Conservation (phyloP, 2,113 vertebrate genomes). For the Labrus mixtus region DNA sequence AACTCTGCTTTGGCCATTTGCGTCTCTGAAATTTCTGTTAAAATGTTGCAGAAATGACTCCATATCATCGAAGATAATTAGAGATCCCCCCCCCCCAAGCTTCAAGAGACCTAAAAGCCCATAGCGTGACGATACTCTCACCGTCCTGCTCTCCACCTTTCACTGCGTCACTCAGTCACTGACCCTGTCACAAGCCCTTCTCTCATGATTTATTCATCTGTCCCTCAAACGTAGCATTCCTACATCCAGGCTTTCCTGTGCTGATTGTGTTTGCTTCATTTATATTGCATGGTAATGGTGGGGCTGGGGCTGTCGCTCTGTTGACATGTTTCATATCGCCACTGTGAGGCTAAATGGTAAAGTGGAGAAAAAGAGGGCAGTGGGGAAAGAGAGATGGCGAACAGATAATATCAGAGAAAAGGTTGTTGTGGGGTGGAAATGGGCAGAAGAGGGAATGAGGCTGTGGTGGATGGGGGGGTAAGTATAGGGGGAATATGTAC, state of each 20-base stretch:
- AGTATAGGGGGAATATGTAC: slow-evolving; percentile 24
- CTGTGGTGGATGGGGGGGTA: not conserved
- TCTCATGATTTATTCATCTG: slow-evolving; percentile 63
- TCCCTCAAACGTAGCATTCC: slow-evolving; percentile 24
- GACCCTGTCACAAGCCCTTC: slow-evolving; percentile 41
- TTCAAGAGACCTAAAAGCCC: not conserved
- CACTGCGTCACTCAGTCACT: slow-evolving; percentile 1
- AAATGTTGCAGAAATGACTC: not conserved
- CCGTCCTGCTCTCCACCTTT: slow-evolving; percentile 12
- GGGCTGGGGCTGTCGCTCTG: not conserved
- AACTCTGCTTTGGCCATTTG: not conserved
- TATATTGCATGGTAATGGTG: slow-evolving; percentile 61
- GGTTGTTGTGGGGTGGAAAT: slow-evolving; percentile 4
- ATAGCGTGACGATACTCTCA: not conserved
- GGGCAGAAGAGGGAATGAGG: not conserved
- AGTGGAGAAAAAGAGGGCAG: not conserved
- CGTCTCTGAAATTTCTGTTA: not conserved
- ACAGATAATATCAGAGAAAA: slow-evolving; percentile 3
- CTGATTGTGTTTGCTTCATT: slow-evolving; percentile 61
- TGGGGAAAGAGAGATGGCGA: not conserved
- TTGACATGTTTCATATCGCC: slow-evolving; percentile 31
- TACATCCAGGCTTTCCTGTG: slow-evolving; percentile 32
- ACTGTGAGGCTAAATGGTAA: slow-evolving; percentile 4
- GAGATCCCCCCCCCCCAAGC: too few relatives aligned
- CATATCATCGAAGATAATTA: slow-evolving; percentile 17